Evolutionary conservation across 2,797 vertebrate species (phyloP).

Genomic region (Pygocentrus nattereri): DNA sequence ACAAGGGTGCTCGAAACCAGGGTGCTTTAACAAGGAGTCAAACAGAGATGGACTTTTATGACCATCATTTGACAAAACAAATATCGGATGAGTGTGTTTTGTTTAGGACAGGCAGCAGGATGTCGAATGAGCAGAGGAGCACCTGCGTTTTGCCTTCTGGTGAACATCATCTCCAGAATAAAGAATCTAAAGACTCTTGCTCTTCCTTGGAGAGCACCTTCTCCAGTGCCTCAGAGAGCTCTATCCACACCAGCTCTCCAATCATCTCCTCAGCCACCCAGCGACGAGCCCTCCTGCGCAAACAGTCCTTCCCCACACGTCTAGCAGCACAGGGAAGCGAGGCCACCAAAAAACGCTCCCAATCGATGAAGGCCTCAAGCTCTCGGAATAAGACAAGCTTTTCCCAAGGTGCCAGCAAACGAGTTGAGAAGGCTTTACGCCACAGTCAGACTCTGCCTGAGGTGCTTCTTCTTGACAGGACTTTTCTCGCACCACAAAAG

Average conservation of each 20-base stretch:
- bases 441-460: conserved; percentile 61
- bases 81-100: conserved; percentile 69
- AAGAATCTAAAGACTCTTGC: conserved; percentile 63
- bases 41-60: conserved; percentile 63
- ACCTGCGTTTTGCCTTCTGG: not conserved
- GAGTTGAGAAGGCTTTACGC: conserved; percentile 60
- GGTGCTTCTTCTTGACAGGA: conserved; percentile 21
- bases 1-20: conserved; percentile 59
- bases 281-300: conserved; percentile 61
- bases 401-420: conserved; percentile 55
- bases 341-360: conserved; percentile 80
- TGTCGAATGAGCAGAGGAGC: conserved; percentile 8
- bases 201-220: conserved; percentile 75
- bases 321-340: conserved; percentile 58
- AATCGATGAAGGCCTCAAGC: conserved; percentile 74
- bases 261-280: conserved; percentile 70
- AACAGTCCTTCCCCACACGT: conserved; percentile 71
- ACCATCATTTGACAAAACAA: conserved; percentile 63
- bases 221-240: conserved; percentile 71
- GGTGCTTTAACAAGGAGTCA: conserved; percentile 79
- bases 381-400: conserved; percentile 66
- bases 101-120: conserved; percentile 16
- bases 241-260: conserved; percentile 76
- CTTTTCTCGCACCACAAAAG: conserved; percentile 36
- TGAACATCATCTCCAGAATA: not conserved